Evolutionary conservation across 92 coral and sea anemone genomes (phyloP).

Genomic region (Palythoa grandiflora): DNA sequence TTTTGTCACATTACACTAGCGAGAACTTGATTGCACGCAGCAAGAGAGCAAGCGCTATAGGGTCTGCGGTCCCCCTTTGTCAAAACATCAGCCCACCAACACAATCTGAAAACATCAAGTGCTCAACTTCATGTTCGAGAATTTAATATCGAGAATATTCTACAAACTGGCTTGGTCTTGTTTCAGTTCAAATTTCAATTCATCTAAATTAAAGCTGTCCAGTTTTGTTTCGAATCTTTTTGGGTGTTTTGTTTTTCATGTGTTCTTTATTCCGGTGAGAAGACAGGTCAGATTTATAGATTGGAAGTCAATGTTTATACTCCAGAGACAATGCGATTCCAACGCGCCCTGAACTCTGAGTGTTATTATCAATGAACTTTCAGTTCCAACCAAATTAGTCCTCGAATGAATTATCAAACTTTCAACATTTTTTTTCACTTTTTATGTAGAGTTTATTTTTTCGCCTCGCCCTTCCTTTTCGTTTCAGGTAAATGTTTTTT

Average conservation of each 20-base stretch:
- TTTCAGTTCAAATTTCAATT: not conserved
- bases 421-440: not conserved
- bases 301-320: not conserved
- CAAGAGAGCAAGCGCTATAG: constrained; percentile 1
- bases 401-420: not conserved
- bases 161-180: not conserved
- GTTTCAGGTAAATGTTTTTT: constrained; percentile 57
- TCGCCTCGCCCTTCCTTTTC: constrained; percentile 72
- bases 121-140: not conserved
- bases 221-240: not conserved
- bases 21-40: constrained; percentile 26
- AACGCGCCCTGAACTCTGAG: not conserved
- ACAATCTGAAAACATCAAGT: constrained; percentile 9
- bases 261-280: not conserved
- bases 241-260: not conserved
- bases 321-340: not conserved
- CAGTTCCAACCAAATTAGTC: not conserved
- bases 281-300: constrained; percentile 26
- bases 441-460: constrained; percentile 14
- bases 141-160: not conserved
- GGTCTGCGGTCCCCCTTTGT: constrained; percentile 32
- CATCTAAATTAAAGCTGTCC: not conserved
- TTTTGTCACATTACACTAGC: constrained; percentile 38
- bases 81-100: constrained; percentile 44
- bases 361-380: not conserved